phyloP scores from a whole-genome alignment of 2,797 vertebrate genomes.

The Tiaroga cobitis region DNA sequence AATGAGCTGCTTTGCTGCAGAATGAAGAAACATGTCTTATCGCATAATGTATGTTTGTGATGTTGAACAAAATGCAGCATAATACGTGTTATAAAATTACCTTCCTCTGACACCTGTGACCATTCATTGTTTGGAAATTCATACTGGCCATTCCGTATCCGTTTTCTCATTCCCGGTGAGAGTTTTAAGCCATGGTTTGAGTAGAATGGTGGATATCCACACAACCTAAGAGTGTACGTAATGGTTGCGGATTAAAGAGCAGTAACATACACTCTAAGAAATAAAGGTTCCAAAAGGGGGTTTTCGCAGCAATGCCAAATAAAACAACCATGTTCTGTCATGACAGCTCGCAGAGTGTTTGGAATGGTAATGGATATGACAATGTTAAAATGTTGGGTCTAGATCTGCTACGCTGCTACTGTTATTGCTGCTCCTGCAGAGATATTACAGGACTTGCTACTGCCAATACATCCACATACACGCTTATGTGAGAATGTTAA shows the following conservation, averaged over 20 bases:
- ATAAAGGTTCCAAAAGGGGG: not conserved
- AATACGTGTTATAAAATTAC: slow-evolving; percentile 62
- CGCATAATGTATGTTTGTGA: not conserved
- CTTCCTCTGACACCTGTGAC: slow-evolving; percentile 89
- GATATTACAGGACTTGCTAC: not conserved
- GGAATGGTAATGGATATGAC: not conserved
- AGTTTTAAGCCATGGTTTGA: slow-evolving; percentile 88
- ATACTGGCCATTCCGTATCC: slow-evolving; percentile 88
- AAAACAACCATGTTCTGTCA: not conserved
- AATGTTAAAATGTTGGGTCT: not conserved
- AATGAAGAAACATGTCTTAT: not conserved
- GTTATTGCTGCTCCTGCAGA: not conserved
- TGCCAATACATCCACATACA: not conserved
- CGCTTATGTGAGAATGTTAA: too few species aligned
- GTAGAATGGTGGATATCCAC: slow-evolving; percentile 89
- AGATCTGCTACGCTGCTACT: not conserved
- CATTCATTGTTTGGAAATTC: slow-evolving; percentile 89
- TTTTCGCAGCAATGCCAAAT: not conserved
- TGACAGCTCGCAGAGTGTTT: not conserved
- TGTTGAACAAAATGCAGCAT: not conserved
- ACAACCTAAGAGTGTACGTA: slow-evolving; percentile 72
- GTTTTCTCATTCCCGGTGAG: slow-evolving; percentile 89
- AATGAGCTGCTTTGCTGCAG: slow-evolving; percentile 85
- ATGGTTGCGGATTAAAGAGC: not conserved
- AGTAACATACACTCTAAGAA: not conserved